Evolutionary conservation across 2,797 vertebrate species (phyloP).

Genomic region (Florisuga fusca): DNA sequence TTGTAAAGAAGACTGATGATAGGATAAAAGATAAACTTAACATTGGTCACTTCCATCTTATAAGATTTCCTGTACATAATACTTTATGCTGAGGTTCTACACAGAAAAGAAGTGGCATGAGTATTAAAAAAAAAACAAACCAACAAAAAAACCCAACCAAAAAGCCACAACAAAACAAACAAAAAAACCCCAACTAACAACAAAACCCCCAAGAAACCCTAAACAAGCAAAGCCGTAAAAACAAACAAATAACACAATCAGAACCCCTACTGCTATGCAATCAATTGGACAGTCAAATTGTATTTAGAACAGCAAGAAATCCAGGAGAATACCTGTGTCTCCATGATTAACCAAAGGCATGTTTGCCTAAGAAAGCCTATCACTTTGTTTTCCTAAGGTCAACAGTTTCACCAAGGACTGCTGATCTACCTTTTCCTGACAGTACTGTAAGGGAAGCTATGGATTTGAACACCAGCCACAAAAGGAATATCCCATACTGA

Average conservation of each 20-base stretch:
- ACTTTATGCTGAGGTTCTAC: not conserved
- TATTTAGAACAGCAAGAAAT: not conserved
- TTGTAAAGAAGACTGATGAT: not conserved
- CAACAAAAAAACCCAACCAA: not conserved
- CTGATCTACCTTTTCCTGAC: not conserved
- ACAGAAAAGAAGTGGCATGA: not conserved
- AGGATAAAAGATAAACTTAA: not conserved
- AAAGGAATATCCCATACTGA: not conserved
- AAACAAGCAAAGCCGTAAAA: not conserved
- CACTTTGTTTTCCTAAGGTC: not conserved
- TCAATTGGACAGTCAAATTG: not conserved
- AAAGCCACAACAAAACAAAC: not conserved
- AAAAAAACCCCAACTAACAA: not conserved
- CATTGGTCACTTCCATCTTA: not conserved
- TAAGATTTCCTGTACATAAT: not conserved
- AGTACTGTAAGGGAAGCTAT: not conserved
- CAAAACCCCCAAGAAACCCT: no score
- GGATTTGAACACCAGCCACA: not conserved
- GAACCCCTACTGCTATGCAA: not conserved
- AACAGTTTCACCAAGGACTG: not conserved
- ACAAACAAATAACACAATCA: not conserved
- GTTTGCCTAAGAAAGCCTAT: not conserved
- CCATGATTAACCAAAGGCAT: not conserved
- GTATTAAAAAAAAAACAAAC: not conserved
- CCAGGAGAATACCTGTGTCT: not conserved